A percentile compares a stretch with the other conserved stretches of the same genome.
phyloP scores from a whole-genome alignment of 1,140 invertebrate genomes.

The Dendrolimus punctatus region DNA sequence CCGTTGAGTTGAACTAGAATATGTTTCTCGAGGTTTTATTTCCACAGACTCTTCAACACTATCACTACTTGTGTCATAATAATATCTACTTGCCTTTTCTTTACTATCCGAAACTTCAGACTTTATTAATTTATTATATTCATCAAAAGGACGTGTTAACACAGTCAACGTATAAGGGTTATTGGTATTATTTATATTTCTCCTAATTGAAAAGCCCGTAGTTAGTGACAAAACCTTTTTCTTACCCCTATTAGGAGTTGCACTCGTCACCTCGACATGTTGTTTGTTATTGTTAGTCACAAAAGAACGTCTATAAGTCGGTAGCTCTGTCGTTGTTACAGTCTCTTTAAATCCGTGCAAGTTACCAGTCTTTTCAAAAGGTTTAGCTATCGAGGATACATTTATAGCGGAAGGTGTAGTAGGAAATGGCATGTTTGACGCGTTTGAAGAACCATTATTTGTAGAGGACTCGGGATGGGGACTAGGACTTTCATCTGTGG shows the following conservation, averaged over 20 bases:
- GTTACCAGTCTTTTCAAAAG: slow-evolving; percentile 64
- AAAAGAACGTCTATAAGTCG: slow-evolving; percentile 31
- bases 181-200: slow-evolving; percentile 51
- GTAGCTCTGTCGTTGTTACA: slow-evolving; percentile 38
- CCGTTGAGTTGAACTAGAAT: slow-evolving; percentile 12
- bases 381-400: slow-evolving; percentile 60
- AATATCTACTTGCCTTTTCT: slow-evolving; percentile 16
- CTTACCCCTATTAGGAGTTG: slow-evolving; percentile 26
- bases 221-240: slow-evolving; percentile 60
- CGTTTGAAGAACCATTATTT: slow-evolving; percentile 32
- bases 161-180: slow-evolving; percentile 62
- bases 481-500: slow-evolving; percentile 66
- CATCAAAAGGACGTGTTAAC: slow-evolving; percentile 41
- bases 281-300: slow-evolving; percentile 37
- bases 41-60: slow-evolving; percentile 12
- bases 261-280: slow-evolving; percentile 26
- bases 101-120: background rate
- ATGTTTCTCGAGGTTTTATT: slow-evolving; percentile 7
- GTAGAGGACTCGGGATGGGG: slow-evolving; percentile 42
- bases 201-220: slow-evolving; percentile 64
- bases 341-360: slow-evolving; percentile 38
- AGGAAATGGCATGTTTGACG: slow-evolving; percentile 30
- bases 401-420: slow-evolving; percentile 44
- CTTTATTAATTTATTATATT: slow-evolving; percentile 15
- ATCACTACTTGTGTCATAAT: slow-evolving; percentile 21